Evolutionary conservation across 1,140 invertebrate species (phyloP), one percentile per base, ranked within the genome.

Genomic region (Calephelis nemesis): DNA sequence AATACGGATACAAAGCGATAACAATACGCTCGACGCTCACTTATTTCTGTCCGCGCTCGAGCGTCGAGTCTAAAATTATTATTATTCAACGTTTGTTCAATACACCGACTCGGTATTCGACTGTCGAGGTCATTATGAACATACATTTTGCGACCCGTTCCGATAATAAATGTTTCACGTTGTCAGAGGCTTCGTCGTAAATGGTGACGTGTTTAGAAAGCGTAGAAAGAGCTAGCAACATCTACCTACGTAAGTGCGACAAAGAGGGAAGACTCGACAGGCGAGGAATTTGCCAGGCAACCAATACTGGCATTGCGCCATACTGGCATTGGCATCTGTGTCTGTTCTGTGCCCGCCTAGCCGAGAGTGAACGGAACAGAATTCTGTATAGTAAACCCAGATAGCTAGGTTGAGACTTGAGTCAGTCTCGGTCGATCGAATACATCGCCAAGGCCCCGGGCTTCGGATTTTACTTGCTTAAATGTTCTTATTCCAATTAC

Each of bases 251-350:
- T 13, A 12, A 39, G 82, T 69, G 72, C 40, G 74, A 89, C 47
- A 72, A 75, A 77, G 83, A 87, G 45, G 72, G 69, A 47, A 13
- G 62, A 72, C 47, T 12, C 70, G 73, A 67, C 74, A 75, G 72
- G 68, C 62, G 73, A 78, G 80, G 73, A 79, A 80, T 82, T 75
- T 87, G 84, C 81, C 80, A 84, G 78, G 73, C 77, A 79, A 77
- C 81, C 85, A 87, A 86, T 88, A 81, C 81, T 90, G 85, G 84
- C 85, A 90, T 73, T 76, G 76, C 78, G 78, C 76, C 74, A 74
- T 73, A 80, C 79, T 82, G 83, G 84, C 84, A 84, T 74, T 84
- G 84, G 83, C 85, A 85, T 78, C 77, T 75, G 83, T 78, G 81
- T 79, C 79, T 73, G 66, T 74, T 78, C 78, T 80, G 70, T 76